phyloP scores from a whole-genome alignment of 2,888 invertebrate species.

The Prosopocoilus inquinatus region DNA sequence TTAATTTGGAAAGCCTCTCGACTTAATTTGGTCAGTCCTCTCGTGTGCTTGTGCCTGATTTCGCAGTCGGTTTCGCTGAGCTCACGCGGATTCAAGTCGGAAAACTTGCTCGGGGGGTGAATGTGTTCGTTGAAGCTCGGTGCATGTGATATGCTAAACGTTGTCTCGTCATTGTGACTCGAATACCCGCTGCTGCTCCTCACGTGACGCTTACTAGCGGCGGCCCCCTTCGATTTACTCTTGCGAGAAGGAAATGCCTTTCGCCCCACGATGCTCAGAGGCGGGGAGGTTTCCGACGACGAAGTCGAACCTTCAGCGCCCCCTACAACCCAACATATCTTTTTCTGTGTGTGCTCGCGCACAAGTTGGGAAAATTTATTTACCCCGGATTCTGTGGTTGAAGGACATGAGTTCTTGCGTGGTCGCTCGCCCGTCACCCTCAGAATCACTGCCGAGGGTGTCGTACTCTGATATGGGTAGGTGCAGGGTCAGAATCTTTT shows the following conservation, averaged over 20 bases:
- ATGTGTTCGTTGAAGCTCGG: constrained; percentile 80
- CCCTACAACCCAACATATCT: constrained; percentile 44
- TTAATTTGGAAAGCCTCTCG: constrained; percentile 79
- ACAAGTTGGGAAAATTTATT: constrained; percentile 20
- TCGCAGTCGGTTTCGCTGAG: constrained; percentile 51
- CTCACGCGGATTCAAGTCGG: constrained; percentile 60
- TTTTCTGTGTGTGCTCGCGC: not conserved
- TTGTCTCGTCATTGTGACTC: constrained; percentile 82
- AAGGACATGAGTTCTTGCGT: constrained; percentile 59
- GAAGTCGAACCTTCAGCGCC: constrained; percentile 77
- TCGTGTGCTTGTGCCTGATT: constrained; percentile 45
- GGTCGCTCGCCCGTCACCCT: constrained; percentile 67
- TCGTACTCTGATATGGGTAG: constrained; percentile 93
- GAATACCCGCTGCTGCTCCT: constrained; percentile 79
- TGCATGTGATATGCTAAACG: constrained; percentile 79
- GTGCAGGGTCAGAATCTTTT: constrained; percentile 89
- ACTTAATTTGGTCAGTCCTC: constrained; percentile 50
- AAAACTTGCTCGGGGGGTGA: constrained; percentile 84
- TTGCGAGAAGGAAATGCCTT: constrained; percentile 67
- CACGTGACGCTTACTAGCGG: constrained; percentile 66
- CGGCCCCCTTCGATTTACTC: constrained; percentile 61
- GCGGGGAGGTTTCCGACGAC: constrained; percentile 74
- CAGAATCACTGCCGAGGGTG: constrained; percentile 78
- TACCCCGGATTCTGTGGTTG: constrained; percentile 54
- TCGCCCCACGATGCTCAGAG: constrained; percentile 55